A percentile compares a stretch with the other conserved stretches of the same genome.
Evolutionary conservation across 2,113 vertebrate genomes (phyloP).

Genomic region (Epinephelus fuscoguttatus): DNA sequence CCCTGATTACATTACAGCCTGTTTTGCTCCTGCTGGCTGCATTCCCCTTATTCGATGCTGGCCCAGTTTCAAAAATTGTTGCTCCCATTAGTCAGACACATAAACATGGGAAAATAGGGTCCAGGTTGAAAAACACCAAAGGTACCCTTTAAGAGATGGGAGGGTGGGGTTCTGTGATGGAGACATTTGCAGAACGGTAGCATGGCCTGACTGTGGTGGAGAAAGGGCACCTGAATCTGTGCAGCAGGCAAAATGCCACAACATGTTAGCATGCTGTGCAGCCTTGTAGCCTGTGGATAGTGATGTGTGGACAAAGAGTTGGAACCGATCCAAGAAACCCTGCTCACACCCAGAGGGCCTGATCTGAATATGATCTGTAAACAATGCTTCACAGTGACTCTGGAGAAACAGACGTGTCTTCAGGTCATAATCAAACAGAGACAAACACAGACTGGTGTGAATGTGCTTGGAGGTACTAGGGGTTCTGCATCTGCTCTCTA

Average conservation of each 20-base stretch:
- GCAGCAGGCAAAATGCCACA: conserved; percentile 68
- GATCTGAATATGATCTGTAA: conserved; percentile 24
- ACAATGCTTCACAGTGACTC: conserved; percentile 38
- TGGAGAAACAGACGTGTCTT: conserved; percentile 16
- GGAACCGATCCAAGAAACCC: conserved; percentile 51
- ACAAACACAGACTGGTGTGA: not conserved
- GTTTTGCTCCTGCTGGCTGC: too few species aligned
- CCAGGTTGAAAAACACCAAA: too few species aligned
- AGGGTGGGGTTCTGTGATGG: not conserved
- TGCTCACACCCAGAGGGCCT: conserved; percentile 25
- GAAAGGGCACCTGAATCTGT: conserved; percentile 45
- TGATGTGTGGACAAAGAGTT: conserved; percentile 39
- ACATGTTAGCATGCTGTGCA: conserved; percentile 65
- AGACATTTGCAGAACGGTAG: conserved; percentile 3
- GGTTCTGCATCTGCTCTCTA: not conserved
- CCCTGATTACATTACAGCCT: too few species aligned
- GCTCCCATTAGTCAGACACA: too few species aligned
- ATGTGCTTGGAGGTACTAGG: not conserved
- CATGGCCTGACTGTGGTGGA: not conserved
- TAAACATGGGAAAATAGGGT: too few species aligned
- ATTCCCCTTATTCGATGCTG: too few species aligned
- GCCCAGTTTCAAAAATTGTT: too few species aligned
- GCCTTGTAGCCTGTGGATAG: conserved; percentile 63
- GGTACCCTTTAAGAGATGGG: not conserved
- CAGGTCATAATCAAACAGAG: not conserved